phyloP scores from a whole-genome alignment of 2,888 invertebrate genomes.

The Pristionchus exspectatus region DNA sequence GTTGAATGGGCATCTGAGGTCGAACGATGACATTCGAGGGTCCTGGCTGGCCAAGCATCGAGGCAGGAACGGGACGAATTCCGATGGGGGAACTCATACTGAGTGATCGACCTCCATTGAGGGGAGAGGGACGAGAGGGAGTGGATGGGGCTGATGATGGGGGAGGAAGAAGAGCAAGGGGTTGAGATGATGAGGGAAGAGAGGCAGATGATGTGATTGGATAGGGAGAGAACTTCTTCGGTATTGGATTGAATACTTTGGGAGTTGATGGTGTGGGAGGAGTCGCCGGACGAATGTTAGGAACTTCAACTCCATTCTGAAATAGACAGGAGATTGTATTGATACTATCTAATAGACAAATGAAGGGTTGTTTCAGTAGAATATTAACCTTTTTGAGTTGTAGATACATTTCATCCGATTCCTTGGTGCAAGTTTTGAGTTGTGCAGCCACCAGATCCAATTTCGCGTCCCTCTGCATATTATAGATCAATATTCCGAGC shows the following conservation, averaged over 20 bases:
- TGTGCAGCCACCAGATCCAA: neutral
- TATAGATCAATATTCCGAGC: neutral
- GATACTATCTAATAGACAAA: no score
- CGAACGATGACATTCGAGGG: neutral
- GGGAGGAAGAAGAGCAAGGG: slow-evolving; percentile 17
- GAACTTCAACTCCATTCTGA: neutral
- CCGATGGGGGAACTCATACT: slow-evolving; percentile 8
- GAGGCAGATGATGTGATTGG: neutral
- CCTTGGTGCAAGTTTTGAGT: neutral
- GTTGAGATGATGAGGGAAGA: slow-evolving; percentile 25
- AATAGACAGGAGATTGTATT: neutral
- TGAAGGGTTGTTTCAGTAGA: no score
- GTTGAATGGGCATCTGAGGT: neutral
- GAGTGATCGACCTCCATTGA: slow-evolving; percentile 31
- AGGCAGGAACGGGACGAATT: neutral
- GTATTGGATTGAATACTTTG: neutral
- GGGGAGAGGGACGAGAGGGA: neutral
- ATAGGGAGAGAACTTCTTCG: neutral
- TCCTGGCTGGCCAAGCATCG: neutral
- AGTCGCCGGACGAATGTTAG: neutral
- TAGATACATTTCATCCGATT: neutral
- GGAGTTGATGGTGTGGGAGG: neutral
- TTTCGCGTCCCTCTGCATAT: neutral
- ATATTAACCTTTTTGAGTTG: neutral
- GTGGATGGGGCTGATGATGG: neutral